A percentile compares a stretch with the other conserved stretches of the same genome.
phyloP scores from a whole-genome alignment of 35 echinoderm and acorn worm genomes.

The Amphiura filiformis region DNA sequence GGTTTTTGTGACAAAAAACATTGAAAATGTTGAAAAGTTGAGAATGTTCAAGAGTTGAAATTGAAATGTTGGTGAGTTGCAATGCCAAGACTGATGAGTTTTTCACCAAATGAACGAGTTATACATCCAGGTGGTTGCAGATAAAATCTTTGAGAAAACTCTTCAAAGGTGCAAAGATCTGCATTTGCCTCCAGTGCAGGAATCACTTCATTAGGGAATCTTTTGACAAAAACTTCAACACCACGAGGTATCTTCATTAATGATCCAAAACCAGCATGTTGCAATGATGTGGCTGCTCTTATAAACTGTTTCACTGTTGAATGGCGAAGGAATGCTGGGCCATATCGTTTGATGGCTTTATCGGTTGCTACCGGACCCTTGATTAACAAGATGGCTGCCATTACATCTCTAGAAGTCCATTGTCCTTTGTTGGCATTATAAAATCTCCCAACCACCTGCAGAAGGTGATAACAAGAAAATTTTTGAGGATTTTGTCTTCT shows the following conservation, averaged over 20 bases:
- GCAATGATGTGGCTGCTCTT: background rate
- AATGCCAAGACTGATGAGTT: background rate
- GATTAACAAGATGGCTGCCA: conserved; percentile 1
- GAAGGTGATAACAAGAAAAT: too few relatives aligned
- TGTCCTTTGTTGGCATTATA: background rate
- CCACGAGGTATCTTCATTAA: background rate
- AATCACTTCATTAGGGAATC: background rate
- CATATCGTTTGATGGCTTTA: conserved; percentile 2
- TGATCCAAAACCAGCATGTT: background rate
- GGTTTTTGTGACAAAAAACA: too few relatives aligned
- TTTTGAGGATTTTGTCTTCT: too few relatives aligned
- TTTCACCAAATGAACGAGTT: background rate
- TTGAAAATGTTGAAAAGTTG: too few relatives aligned
- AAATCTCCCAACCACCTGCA: background rate
- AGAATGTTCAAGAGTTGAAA: too few relatives aligned
- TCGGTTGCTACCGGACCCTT: background rate
- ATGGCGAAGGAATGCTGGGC: background rate
- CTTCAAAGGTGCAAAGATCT: background rate
- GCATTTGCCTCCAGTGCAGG: background rate
- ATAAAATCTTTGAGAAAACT: background rate
- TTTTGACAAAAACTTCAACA: background rate
- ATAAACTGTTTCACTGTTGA: background rate
- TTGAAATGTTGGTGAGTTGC: background rate
- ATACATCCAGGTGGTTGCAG: background rate
- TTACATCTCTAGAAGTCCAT: background rate